Evolutionary conservation across 2,797 vertebrate genomes (phyloP).

Genomic region (Liparis tanakae): DNA sequence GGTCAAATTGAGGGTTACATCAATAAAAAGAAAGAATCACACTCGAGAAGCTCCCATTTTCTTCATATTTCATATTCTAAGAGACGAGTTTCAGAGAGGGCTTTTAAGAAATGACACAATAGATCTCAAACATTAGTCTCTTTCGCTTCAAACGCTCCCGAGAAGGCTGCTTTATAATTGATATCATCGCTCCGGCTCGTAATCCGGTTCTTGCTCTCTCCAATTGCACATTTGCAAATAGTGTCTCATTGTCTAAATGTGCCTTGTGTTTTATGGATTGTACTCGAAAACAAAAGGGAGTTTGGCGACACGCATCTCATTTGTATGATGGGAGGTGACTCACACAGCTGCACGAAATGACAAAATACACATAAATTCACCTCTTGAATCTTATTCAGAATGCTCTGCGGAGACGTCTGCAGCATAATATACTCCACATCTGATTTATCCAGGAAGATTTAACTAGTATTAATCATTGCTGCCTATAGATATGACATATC

Average conservation of each 20-base stretch:
- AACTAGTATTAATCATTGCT: constrained; percentile 18
- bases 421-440: background rate
- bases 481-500: constrained; percentile 1
- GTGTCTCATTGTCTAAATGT: constrained; percentile 16
- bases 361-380: background rate
- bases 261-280: constrained; percentile 25
- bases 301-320: constrained; percentile 14
- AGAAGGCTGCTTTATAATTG: constrained; percentile 15
- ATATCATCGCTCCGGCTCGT: constrained; percentile 28
- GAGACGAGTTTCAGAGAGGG: constrained; percentile 4
- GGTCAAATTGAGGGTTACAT: too few species aligned
- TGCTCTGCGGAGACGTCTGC: background rate
- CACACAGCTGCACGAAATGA: constrained; percentile 3
- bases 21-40: background rate
- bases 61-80: constrained; percentile 9
- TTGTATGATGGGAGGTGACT: constrained; percentile 17
- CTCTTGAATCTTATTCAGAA: background rate
- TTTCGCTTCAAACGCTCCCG: constrained; percentile 25
- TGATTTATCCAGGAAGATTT: background rate
- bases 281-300: constrained; percentile 18
- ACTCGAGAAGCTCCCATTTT: background rate
- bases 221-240: constrained; percentile 15
- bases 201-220: constrained; percentile 23
- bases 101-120: background rate
- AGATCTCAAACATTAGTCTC: constrained; percentile 11